Evolutionary conservation across 2,888 invertebrate genomes (phyloP), one percentile per base, ranked within the genome.

Genomic region (Dilophus febrilis): DNA sequence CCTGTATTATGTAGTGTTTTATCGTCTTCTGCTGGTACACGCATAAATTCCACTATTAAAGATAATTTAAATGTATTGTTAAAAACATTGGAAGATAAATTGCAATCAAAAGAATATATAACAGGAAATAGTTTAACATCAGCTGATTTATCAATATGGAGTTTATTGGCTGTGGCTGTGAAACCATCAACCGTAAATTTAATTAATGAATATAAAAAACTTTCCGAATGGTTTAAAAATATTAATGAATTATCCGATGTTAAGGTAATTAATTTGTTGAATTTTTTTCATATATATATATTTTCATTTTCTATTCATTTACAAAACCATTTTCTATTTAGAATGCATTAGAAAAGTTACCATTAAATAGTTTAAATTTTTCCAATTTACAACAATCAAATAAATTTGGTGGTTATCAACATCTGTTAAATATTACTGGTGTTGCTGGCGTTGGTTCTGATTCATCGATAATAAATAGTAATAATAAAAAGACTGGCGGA

Each of bases 141-240:
- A 4, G 79, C 74, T 1, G 86, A 87, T 59, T 63, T 81, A 40
- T 68, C 74, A 4, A 64, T 85, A 44, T 86, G 82, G 80, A 70
- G 74, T 32, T 72, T 77, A 1, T 49, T 86, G 4, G 82, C 78
- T 52, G 80, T 79, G 0, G 73, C 72, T 47, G 66, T 66, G n/a
- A 71, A 71, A 32, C 57, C 17, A 8, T 4, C 76, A 10, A 68
- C 70, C 44, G 74, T 74, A 44, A 56, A 74, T 17, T 58, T 8
- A 22, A 22, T 6, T 22, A n/a, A 61, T 1, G 65, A 70, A 26
- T 68, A 66, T 42, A 55, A 57, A 1, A 64, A 71, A 46, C 51
- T 85, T 7, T 50, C 57, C 1, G 58, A 62, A 12, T 86, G 85
- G 85, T 64, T 74, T 26, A 59, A 66, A 2, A 65, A 65, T 38